A percentile compares a stretch with the other conserved stretches of the same genome.
Conservation (phyloP, 2,113 vertebrate species). For the Ptyas mucosa region DNA sequence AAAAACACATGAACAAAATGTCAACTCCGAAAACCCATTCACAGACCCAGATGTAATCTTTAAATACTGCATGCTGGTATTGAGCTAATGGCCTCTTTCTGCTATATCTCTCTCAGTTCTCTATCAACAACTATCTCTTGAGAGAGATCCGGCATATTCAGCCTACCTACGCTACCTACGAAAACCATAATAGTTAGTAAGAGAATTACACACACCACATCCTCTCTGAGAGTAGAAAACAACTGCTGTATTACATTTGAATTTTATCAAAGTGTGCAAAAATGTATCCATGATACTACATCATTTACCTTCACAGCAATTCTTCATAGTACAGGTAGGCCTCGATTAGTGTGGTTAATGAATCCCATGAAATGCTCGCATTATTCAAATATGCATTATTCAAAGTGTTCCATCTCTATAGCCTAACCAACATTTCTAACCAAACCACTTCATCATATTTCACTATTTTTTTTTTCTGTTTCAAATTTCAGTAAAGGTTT, state of each 20-base stretch:
- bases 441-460: not conserved
- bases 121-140: slow-evolving; percentile 9
- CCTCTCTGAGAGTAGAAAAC: not conserved
- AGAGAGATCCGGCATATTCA: not conserved
- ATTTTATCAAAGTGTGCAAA: not conserved
- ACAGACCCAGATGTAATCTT: slow-evolving; percentile 21
- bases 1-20: slow-evolving; percentile 54
- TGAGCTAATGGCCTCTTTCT: slow-evolving; percentile 16
- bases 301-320: not conserved
- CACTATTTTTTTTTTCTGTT: not conserved
- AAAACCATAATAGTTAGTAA: not conserved
- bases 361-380: not conserved
- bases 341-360: not conserved
- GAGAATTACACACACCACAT: not conserved
- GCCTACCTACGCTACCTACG: not conserved
- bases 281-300: not conserved
- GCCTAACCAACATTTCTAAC: not conserved
- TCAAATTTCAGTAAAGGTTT: not conserved
- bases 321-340: not conserved
- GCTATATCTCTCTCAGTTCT: not conserved
- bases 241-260: not conserved
- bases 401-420: not conserved
- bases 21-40: slow-evolving; percentile 56
- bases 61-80: slow-evolving; percentile 39
- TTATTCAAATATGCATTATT: not conserved